Conservation (phyloP, 2,113 vertebrate genomes). For the Tragelaphus strepsiceros region DNA sequence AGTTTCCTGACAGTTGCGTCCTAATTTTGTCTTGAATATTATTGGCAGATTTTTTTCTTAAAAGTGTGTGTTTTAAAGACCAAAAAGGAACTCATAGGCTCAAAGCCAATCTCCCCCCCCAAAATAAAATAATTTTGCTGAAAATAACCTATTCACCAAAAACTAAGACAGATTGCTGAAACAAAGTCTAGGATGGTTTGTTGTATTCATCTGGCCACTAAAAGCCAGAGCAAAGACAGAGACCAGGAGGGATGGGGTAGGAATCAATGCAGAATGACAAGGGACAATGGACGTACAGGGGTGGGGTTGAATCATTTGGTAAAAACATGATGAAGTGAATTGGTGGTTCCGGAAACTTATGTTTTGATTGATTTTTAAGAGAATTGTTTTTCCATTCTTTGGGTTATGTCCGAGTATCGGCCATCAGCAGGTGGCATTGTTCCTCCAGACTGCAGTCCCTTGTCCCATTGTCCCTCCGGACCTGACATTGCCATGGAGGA, state of each 20-base stretch:
- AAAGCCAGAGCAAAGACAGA: not conserved
- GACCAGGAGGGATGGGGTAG: no score
- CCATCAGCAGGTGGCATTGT: not conserved
- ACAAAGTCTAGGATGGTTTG: not conserved
- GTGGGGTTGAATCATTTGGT: not conserved
- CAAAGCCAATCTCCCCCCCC: not conserved
- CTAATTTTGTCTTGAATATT: not conserved
- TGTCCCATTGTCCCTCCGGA: not conserved
- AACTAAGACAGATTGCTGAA: not conserved
- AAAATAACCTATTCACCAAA: not conserved
- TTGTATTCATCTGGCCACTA: not conserved
- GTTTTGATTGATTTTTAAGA: not conserved
- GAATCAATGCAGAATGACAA: not conserved
- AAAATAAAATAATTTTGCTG: not conserved
- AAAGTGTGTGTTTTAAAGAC: not conserved
- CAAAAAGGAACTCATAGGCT: not conserved
- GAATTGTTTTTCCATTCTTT: not conserved
- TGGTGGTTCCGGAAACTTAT: not conserved
- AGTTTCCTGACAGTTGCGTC: not conserved
- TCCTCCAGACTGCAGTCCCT: fast-evolving
- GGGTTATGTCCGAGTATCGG: fast-evolving
- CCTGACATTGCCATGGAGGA: no score
- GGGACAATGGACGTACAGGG: fast-evolving
- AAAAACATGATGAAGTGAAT: not conserved
- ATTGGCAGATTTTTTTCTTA: not conserved